Percentiles rank a stretch among this genome's conserved stretches.
Conservation (phyloP, 2,888 invertebrate species). For the Halictus ligatus region DNA sequence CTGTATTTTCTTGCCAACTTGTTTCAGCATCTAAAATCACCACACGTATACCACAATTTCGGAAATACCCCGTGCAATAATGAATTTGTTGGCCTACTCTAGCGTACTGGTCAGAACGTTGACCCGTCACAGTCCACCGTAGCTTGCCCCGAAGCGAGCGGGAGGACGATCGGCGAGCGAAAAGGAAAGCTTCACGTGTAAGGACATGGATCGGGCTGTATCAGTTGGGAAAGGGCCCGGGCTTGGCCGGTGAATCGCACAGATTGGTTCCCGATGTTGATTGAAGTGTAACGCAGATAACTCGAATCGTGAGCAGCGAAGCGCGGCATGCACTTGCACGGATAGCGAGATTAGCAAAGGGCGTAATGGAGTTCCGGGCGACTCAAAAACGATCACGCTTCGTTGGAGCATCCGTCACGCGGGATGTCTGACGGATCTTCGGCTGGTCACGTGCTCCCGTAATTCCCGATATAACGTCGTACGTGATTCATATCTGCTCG, state of each 20-base stretch:
- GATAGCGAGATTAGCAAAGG: constrained; percentile 77
- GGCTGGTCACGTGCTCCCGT: constrained; percentile 60
- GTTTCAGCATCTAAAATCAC: not conserved
- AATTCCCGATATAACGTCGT: constrained; percentile 65
- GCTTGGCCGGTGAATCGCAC: constrained; percentile 66
- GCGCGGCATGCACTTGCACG: constrained; percentile 79
- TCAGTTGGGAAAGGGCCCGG: constrained; percentile 58
- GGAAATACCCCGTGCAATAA: not conserved
- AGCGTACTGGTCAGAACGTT: not conserved
- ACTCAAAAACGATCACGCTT: constrained; percentile 79
- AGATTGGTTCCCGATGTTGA: constrained; percentile 80
- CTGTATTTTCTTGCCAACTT: not conserved
- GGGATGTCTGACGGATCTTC: constrained; percentile 42
- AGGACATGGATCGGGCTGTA: constrained; percentile 52
- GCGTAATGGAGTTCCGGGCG: constrained; percentile 72
- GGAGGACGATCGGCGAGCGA: constrained; percentile 5
- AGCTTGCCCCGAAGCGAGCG: not conserved
- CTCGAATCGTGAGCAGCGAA: constrained; percentile 78
- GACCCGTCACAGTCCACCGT: not conserved
- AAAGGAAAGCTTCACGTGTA: constrained; percentile 45
- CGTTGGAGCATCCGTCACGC: constrained; percentile 69
- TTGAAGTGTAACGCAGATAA: constrained; percentile 83
- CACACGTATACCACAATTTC: not conserved
- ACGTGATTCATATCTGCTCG: constrained; percentile 64
- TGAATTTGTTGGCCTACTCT: not conserved